A percentile compares a stretch with the other conserved stretches of the same genome.
These are phyloP conservation scores for Micrastur ruficollis DNA, from an alignment of 2,797 vertebrate species.

Conservation along the genomic window DNA sequence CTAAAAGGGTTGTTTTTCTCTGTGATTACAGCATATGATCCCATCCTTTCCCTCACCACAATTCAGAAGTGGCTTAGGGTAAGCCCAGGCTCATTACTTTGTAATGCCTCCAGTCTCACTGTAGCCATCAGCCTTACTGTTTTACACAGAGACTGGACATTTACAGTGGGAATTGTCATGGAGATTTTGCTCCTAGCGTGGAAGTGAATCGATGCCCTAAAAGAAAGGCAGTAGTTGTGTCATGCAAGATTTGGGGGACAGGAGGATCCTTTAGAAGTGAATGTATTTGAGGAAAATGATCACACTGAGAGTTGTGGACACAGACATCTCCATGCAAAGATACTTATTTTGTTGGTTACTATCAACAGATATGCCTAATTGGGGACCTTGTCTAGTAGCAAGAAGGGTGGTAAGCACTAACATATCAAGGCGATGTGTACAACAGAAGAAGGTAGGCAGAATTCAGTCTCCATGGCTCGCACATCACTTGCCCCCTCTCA, in stretches of 20 bases:
- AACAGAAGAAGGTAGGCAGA: not conserved
- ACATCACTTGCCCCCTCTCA: accelerated
- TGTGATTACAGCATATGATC: not conserved
- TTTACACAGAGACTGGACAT: not conserved
- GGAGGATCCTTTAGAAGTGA: not conserved
- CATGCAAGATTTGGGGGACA: not conserved
- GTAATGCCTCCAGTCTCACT: not conserved
- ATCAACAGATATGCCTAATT: not conserved
- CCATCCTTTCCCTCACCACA: not conserved
- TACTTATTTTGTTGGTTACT: not conserved
- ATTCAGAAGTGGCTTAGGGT: not conserved
- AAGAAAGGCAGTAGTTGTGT: not conserved
- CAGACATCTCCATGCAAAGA: not conserved
- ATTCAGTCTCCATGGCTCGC: not conserved
- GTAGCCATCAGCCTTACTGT: not conserved
- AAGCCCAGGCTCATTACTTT: not conserved
- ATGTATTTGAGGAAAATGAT: accelerated
- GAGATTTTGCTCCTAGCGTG: not conserved
- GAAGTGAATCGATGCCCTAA: not conserved
- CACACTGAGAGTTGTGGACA: not conserved
- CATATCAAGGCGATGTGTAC: not conserved
- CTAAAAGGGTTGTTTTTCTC: not conserved
- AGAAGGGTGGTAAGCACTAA: not conserved
- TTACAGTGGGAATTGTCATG: not conserved
- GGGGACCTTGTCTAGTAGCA: not conserved